phyloP scores from a whole-genome alignment of 1,140 invertebrate genomes.

The Propsilocerus akamusi region DNA sequence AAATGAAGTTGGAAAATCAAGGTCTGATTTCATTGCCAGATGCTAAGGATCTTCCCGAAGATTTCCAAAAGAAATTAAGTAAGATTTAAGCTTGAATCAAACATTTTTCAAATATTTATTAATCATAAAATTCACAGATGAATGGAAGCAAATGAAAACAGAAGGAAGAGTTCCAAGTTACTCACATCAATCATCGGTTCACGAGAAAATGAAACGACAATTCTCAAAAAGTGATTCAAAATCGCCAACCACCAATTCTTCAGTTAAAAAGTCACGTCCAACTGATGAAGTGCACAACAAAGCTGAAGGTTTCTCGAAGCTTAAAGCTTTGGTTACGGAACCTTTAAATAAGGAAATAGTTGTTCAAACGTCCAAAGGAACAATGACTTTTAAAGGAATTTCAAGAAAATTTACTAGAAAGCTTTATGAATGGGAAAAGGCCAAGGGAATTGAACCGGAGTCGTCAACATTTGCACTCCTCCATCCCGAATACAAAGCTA shows the following conservation, averaged over 20 bases:
- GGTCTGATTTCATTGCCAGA: constrained; percentile 28
- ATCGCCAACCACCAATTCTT: background rate
- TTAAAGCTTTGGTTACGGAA: constrained; percentile 33
- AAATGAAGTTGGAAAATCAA: constrained; percentile 22
- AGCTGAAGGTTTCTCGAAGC: constrained; percentile 35
- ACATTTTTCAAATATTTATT: background rate
- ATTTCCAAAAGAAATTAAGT: constrained; percentile 46
- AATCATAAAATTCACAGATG: constrained; percentile 23
- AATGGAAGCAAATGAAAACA: constrained; percentile 43
- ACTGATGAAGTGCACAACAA: constrained; percentile 27
- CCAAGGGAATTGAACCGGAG: constrained; percentile 58
- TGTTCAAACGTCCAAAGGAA: constrained; percentile 59
- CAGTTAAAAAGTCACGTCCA: constrained; percentile 9
- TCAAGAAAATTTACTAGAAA: constrained; percentile 74
- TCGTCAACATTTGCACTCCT: constrained; percentile 61
- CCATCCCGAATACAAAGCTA: constrained; percentile 31
- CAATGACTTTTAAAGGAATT: constrained; percentile 68
- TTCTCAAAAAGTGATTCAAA: background rate
- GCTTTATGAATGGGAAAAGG: constrained; percentile 80
- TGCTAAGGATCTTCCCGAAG: constrained; percentile 38
- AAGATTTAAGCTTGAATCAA: constrained; percentile 5
- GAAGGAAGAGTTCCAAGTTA: constrained; percentile 15
- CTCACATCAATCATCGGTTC: constrained; percentile 24
- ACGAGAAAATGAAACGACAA: constrained; percentile 21
- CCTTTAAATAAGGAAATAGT: constrained; percentile 47